A percentile compares a stretch with the other conserved stretches of the same genome.
These are phyloP conservation scores for Cyphomyrus plagiostoma DNA, from an alignment of 2,113 vertebrate species.

Conservation along the genomic window DNA sequence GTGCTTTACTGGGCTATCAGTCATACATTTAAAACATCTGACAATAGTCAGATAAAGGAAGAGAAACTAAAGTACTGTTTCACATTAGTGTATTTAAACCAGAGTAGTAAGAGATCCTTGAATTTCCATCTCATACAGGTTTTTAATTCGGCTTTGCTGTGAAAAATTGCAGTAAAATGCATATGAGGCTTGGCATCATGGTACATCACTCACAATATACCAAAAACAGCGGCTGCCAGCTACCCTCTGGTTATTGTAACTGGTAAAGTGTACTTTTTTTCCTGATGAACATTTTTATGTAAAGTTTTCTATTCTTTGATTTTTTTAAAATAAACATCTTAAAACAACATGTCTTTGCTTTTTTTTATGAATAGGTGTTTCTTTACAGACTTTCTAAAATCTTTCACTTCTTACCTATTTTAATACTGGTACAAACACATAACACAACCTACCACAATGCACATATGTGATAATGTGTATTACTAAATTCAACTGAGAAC, in stretches of 20 bases:
- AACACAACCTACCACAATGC: neutral
- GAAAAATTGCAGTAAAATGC: conserved; percentile 39
- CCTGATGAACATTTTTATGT: conserved; percentile 86
- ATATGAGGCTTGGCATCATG: conserved; percentile 41
- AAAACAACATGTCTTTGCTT: conserved; percentile 38
- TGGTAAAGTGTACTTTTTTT: conserved; percentile 57
- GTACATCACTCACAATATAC: conserved; percentile 52
- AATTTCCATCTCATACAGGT: neutral
- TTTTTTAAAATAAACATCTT: conserved; percentile 96
- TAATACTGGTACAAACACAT: neutral
- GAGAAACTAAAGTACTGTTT: neutral
- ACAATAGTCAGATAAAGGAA: neutral
- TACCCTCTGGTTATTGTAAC: conserved; percentile 52
- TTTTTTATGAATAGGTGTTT: neutral
- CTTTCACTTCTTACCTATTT: neutral
- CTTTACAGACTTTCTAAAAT: neutral
- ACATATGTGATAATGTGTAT: neutral
- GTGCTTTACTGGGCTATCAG: conserved; percentile 5
- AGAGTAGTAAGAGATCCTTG: conserved; percentile 3
- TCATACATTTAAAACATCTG: neutral
- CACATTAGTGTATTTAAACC: neutral
- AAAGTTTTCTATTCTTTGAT: conserved; percentile 81
- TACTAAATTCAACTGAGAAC: neutral
- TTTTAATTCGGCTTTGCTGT: conserved; percentile 26
- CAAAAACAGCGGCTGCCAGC: conserved; percentile 36